phyloP scores from a whole-genome alignment of 2,888 invertebrate species.

The Zootermopsis nevadensis region DNA sequence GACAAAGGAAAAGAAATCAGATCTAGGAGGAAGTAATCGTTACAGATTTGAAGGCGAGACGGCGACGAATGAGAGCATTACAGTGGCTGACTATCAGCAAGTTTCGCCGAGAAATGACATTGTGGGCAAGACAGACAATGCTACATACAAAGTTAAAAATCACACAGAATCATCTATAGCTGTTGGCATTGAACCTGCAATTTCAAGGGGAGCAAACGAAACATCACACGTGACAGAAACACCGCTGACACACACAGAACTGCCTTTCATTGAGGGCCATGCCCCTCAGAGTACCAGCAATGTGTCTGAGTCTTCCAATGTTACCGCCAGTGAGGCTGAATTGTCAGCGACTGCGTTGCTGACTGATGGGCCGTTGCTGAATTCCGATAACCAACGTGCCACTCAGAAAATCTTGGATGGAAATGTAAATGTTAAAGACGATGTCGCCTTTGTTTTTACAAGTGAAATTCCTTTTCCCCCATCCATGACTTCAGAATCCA shows the following conservation, averaged over 20 bases:
- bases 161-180: not conserved
- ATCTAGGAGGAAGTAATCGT: not conserved
- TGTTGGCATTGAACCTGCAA: constrained; percentile 23
- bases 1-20: not conserved
- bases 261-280: not conserved
- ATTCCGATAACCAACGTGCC: not conserved
- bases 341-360: not conserved
- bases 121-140: not conserved
- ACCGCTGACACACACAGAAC: not conserved
- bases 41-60: not conserved
- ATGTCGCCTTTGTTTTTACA: not conserved
- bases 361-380: not conserved
- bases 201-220: not conserved
- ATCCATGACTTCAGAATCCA: not conserved
- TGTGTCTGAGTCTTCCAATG: not conserved
- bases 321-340: not conserved
- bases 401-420: not conserved
- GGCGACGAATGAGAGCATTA: not conserved
- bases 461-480: too few relatives aligned
- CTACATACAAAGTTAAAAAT: not conserved
- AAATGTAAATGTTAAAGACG: not conserved
- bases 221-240: not conserved
- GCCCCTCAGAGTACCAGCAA: not conserved
- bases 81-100: too few relatives aligned
- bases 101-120: not conserved